Evolutionary conservation across 2,797 vertebrate genomes (phyloP), one percentile per base, ranked within the genome.

Genomic region (Knipowitschia caucasica): DNA sequence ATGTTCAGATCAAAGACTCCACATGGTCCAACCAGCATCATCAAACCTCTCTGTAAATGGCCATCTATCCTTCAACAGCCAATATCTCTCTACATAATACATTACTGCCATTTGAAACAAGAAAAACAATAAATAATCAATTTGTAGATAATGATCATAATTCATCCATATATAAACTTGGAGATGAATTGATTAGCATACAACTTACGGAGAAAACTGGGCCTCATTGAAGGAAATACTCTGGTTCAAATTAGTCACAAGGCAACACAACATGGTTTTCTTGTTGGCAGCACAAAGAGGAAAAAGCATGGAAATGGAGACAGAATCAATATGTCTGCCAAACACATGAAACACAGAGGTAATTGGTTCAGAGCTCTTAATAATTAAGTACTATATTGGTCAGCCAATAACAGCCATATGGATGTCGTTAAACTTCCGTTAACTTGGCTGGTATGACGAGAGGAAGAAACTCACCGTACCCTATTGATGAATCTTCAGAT

Each of bases 191-290:
- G 67, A 65, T 77, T 65, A 55, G 52, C 57, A 73, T 71, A 77
- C 52, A 35, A 65, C 55, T 80, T 72, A 65, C 17, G 21, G 73
- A 75, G 66, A 38, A 53, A 55, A 56, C 57, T 62, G 49, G 59
- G 64, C 54, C 77, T 69, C 74, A 76, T 46, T 52, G 73, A 74
- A 63, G 70, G 77, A 86, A 83, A 83, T 84, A 64, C 77, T 89
- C 89, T 91, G 89, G 84, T 92, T 92, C 85, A 82, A 87, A 92
- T 91, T 91, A 92, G 75, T 62, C 73, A 70, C 70, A 81, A 81
- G 64, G 82, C 85, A 87, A 85, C 53, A 51, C 79, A 83, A 81
- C 71, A 73, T 49, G 56, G 61, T 61, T 56, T 80, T 79, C 82
- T 69, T 57, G 75, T 69, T 78, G 78, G 77, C 69, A 52, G 59